Percentiles rank a stretch among this genome's conserved stretches.
These are phyloP conservation scores for Drosophila testacea DNA, from an alignment of 2,888 invertebrate species.

Conservation along the genomic window DNA sequence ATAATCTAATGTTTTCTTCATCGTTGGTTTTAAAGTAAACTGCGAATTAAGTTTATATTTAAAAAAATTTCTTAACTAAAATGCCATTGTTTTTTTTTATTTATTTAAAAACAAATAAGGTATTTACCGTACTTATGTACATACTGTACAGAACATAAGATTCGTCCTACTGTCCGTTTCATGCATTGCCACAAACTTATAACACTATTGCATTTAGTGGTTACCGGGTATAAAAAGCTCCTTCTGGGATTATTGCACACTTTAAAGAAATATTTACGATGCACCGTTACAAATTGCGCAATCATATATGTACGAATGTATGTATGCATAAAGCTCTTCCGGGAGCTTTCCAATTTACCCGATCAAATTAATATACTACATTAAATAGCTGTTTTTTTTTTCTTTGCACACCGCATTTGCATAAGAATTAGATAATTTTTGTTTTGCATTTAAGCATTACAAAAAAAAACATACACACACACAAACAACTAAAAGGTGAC, in stretches of 20 bases:
- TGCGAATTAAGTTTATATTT: too few species aligned
- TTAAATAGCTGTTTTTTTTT: conserved; percentile 22
- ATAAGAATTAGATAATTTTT: conserved; percentile 40
- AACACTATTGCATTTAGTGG: neutral
- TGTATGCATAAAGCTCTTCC: conserved; percentile 17
- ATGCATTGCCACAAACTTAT: neutral
- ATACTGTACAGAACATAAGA: too few species aligned
- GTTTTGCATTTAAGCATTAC: conserved; percentile 20
- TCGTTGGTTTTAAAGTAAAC: too few species aligned
- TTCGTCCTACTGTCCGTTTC: too few species aligned
- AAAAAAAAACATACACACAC: conserved; percentile 15
- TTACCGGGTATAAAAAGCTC: conserved; percentile 2
- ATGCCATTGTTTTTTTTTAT: too few species aligned
- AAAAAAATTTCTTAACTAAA: too few species aligned
- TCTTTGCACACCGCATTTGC: conserved; percentile 24
- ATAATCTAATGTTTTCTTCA: too few species aligned
- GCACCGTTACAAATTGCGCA: conserved; percentile 42
- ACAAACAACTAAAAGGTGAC: conserved; percentile 4
- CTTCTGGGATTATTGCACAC: conserved; percentile 19
- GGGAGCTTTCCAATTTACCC: conserved; percentile 13
- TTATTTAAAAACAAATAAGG: too few species aligned
- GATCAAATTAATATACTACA: conserved; percentile 11
- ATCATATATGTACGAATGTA: neutral
- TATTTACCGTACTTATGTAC: too few species aligned
- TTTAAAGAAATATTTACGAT: conserved; percentile 21